These are phyloP conservation scores for Ellobium chinense DNA, from an alignment of 2,888 invertebrate genomes.

Conservation along the genomic window DNA sequence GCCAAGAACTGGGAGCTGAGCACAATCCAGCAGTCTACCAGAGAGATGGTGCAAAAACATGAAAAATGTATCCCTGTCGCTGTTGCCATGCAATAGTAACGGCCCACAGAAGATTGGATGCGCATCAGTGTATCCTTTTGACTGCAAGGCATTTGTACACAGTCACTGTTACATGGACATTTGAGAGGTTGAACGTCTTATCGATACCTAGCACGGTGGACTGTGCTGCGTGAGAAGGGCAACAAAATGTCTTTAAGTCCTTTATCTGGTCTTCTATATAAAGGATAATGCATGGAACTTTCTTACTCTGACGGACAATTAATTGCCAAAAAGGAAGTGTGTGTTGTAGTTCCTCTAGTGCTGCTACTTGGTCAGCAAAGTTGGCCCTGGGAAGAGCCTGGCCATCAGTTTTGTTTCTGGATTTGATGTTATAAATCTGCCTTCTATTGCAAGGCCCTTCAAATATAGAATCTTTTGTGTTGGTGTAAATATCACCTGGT, in stretches of 20 bases:
- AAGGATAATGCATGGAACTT: constrained; percentile 13
- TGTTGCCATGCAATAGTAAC: constrained; percentile 9
- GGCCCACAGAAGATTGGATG: constrained; percentile 16
- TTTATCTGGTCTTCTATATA: background rate
- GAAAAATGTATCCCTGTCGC: constrained; percentile 1
- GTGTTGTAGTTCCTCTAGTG: constrained; percentile 13
- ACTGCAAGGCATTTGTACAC: constrained; percentile 10
- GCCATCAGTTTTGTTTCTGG: background rate
- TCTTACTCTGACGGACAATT: constrained; percentile 4
- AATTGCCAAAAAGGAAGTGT: background rate
- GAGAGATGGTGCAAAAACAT: constrained; percentile 15
- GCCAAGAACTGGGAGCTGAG: constrained; percentile 5
- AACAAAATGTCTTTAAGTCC: constrained; percentile 3
- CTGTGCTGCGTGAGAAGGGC: background rate
- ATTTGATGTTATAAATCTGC: constrained; percentile 3
- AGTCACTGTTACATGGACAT: constrained; percentile 6
- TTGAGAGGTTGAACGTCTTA: background rate
- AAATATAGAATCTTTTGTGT: background rate
- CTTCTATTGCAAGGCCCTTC: background rate
- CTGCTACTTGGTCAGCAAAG: constrained; percentile 20
- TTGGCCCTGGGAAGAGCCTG: background rate
- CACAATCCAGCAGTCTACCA: background rate
- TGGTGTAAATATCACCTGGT: background rate
- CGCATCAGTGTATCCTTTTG: background rate
- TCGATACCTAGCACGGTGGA: constrained; percentile 21